phyloP scores from a whole-genome alignment of 2,888 invertebrate genomes.

The Caenorhabditis uteleia region DNA sequence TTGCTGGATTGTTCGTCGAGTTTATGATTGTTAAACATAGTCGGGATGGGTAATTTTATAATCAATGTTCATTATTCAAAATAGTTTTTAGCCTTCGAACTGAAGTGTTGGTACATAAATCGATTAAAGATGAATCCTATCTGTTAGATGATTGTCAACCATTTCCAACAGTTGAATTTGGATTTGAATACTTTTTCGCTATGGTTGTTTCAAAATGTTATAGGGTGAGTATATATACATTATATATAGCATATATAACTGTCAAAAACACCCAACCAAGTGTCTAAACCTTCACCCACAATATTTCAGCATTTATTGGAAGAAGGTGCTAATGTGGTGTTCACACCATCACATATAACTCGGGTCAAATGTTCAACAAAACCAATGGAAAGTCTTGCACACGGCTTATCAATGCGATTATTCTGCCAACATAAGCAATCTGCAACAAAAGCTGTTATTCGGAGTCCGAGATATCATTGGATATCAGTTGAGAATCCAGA shows the following conservation, averaged over 20 bases:
- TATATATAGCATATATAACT: neutral
- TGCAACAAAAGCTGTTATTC: conserved; percentile 46
- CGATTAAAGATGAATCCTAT: conserved; percentile 39
- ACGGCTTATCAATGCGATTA: conserved; percentile 54
- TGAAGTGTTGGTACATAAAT: conserved; percentile 53
- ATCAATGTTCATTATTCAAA: neutral
- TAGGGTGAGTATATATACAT: conserved; percentile 40
- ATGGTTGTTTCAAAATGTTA: conserved; percentile 68
- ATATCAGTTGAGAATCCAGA: conserved; percentile 48
- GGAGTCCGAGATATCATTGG: conserved; percentile 66
- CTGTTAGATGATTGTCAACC: conserved; percentile 47
- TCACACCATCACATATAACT: conserved; percentile 56
- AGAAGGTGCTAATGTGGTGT: conserved; percentile 64
- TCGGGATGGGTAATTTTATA: conserved; percentile 43
- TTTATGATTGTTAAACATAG: conserved; percentile 66
- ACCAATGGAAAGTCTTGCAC: conserved; percentile 64
- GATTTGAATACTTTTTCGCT: conserved; percentile 69
- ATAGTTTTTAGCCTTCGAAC: conserved; percentile 38
- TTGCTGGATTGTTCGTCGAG: conserved; percentile 66
- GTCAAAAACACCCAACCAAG: conserved; percentile 4
- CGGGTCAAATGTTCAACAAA: conserved; percentile 60
- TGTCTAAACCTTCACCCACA: too few species aligned
- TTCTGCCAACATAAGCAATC: conserved; percentile 56
- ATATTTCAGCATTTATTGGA: conserved; percentile 63
- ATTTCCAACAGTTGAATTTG: conserved; percentile 68